Evolutionary conservation across 2,888 invertebrate species (phyloP), one percentile per base, ranked within the genome.

Genomic region (Meiosimyza decipiens): DNA sequence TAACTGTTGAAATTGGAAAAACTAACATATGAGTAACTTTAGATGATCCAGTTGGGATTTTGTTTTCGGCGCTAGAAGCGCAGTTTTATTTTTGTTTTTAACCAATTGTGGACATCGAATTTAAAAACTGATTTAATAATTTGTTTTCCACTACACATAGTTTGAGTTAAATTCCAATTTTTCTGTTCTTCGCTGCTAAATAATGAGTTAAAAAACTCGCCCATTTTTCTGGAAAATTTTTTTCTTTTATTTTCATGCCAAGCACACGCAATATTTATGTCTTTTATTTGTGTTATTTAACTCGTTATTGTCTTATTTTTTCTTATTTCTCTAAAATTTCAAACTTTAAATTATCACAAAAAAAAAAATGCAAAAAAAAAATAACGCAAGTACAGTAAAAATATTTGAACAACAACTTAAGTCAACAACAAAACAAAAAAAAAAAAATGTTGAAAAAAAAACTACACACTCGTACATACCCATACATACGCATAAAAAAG

Each of bases 401-500:
- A 55, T 57, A 40, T 57, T 57, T 57, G 57, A 57, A 57, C 57
- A 57, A 57, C 28, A 57, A 57, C 57, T 57, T 15, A 11, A 57
- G 22, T 57, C 57, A 66, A 71, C 55, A 72, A 68, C 28, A 28
- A 28, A 28, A 28, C 28, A 51, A n/a, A 63, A 65, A 57, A 47
- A 71, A 76, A 72, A 71, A 57, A 73, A 68, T 74, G 71, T 47
- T 73, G 71, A 50, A 49, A 69, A 69, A 40, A 40, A 40, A 40
- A 18, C 50, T n/a, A 28, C 11, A 12, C 18, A 59, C 60, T 16
- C 60, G 47, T 54, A 71, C 51, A 65, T 18, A 47, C 18, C 9
- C 1, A 57, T 28, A 52, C 59, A 52, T 57, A 66, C 55, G 49
- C 54, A 55, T 16, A 59, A 67, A 57, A 60, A 22, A 74, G 66